Conservation (phyloP, 2,113 vertebrate genomes). For the Pelecanus crispus region DNA sequence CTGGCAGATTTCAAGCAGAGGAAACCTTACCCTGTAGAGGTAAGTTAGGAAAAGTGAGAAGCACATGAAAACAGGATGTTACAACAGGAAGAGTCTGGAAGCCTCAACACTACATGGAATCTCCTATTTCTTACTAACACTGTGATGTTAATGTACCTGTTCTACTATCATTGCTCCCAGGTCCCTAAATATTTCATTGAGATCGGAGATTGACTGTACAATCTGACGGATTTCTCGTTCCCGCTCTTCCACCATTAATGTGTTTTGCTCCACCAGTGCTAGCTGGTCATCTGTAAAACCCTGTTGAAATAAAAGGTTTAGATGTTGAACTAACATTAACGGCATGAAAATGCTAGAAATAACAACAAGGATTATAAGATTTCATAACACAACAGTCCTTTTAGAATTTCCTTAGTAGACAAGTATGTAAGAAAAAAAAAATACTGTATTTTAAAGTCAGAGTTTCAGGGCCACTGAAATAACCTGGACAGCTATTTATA, state of each 20-base stretch:
- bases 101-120: not conserved
- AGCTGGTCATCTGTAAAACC: conserved; percentile 94
- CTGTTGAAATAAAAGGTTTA: conserved; percentile 53
- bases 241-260: conserved; percentile 88
- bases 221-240: conserved; percentile 93
- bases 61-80: not conserved
- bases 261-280: conserved; percentile 88
- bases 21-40: not conserved
- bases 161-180: conserved; percentile 96
- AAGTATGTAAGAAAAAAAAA: not conserved
- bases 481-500: not conserved
- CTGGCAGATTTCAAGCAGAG: not conserved
- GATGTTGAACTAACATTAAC: not conserved
- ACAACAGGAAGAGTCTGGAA: not conserved
- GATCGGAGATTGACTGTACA: conserved; percentile 95
- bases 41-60: not conserved
- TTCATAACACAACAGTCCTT: not conserved
- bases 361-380: not conserved
- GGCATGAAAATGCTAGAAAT: not conserved
- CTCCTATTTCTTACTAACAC: not conserved
- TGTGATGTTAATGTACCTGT: conserved; percentile 76
- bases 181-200: conserved; percentile 95
- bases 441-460: not conserved
- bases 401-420: not conserved
- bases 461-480: not conserved